Base-by-base conservation (phyloP, 1,140 invertebrate species). In the Orchestia grillus region DNA sequence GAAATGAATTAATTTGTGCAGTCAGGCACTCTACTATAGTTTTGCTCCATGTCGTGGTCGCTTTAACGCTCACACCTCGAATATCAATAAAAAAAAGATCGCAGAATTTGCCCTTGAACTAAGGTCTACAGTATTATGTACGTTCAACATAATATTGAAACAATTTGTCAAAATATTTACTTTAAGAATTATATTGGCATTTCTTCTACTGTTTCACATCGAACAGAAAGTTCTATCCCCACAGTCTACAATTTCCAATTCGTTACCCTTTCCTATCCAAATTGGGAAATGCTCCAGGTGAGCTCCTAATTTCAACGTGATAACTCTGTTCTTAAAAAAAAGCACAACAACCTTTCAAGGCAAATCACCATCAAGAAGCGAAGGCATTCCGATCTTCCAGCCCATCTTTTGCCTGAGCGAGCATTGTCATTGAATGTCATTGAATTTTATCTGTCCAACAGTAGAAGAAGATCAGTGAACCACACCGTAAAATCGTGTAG, bases 361-460 rank as follows among this genome's bases (percentile, higher is more conserved):
- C 1, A 36, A 77, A 77, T 77, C 28, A 77, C 62, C 62, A 36
- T 8, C 28, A 19, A 77, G 15, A 23, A 77, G 28, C 62, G 62
- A 3, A 36, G 11, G 6, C 19, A 6, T 53, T 53, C 19, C 47
- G 19, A 8, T 77, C 1, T 36, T 77, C 36, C 62, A 77, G 62
- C 62, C 36, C 62, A 36, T 77, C 28, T 28, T 77, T 77, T 77
- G 62, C 62, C 1, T 77, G 62, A 28, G 1, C 3, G 62, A n/a
- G n/a, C n/a, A n/a, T n/a, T n/a, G n/a, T n/a, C 62, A 77, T 77
- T 8, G 36, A 3, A 28, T 77, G 62, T 77, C 62, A 77, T 77
- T 77, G 62, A 77, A 77, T 77, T 77, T 77, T 77, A 77, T 77
- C 62, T 77, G 62, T 77, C 62, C 62, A 77, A 36, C 62, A 77